Conservation (phyloP, 2,888 invertebrate genomes). For the Plusia festucae region DNA sequence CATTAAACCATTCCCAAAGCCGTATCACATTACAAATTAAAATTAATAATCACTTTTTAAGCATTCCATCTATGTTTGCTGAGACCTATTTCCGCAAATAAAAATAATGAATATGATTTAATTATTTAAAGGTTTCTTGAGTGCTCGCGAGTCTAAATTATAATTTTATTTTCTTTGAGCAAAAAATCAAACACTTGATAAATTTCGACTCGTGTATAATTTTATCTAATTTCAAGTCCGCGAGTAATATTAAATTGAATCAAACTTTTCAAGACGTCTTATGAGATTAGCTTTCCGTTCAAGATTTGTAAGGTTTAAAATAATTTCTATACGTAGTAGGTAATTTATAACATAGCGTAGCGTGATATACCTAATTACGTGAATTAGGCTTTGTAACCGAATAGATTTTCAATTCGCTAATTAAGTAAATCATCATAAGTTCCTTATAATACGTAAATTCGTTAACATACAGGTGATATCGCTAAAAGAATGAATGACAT, state of each 20-base stretch:
- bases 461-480: background rate
- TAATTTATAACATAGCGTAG: background rate
- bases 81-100: slow-evolving; percentile 24
- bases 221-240: slow-evolving; percentile 4
- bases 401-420: too few species aligned
- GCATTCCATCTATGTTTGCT: slow-evolving; percentile 14
- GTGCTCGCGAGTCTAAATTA: slow-evolving; percentile 14
- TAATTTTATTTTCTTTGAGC: slow-evolving; percentile 39
- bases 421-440: background rate
- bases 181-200: slow-evolving; percentile 19
- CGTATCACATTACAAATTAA: slow-evolving; percentile 30
- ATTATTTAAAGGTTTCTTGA: slow-evolving; percentile 29
- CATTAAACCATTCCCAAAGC: slow-evolving; percentile 12
- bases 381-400: background rate
- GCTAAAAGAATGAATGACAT: background rate
- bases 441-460: background rate
- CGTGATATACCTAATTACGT: background rate
- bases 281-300: background rate
- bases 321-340: background rate
- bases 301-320: background rate
- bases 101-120: slow-evolving; percentile 26
- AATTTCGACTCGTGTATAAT: slow-evolving; percentile 6
- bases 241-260: slow-evolving; percentile 12
- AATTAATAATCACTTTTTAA: slow-evolving; percentile 22
- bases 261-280: background rate